Conservation (phyloP, 2,797 vertebrate species). For the Rhynchonycteris naso region DNA sequence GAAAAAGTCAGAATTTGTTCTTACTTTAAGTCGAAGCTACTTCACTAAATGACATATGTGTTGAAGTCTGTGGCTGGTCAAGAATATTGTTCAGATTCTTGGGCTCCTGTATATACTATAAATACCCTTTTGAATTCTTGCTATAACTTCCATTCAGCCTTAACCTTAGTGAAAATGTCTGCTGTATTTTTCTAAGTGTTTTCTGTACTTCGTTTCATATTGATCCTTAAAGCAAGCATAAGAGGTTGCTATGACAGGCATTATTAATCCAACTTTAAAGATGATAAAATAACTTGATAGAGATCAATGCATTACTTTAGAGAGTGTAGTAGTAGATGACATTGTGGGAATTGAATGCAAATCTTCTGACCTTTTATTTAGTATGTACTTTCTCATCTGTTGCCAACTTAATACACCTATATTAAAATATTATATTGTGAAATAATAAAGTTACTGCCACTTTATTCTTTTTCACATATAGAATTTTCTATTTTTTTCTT, state of each 20-base stretch:
- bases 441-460: background rate
- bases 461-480: background rate
- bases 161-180: slow-evolving; percentile 19
- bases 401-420: background rate
- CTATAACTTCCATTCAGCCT: background rate
- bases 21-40: background rate
- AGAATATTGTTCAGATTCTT: background rate
- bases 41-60: background rate
- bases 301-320: background rate
- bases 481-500: background rate
- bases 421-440: background rate
- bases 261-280: slow-evolving; percentile 43
- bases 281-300: slow-evolving; percentile 1
- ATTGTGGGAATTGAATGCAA: background rate
- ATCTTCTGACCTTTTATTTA: background rate
- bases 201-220: background rate
- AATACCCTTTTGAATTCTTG: background rate
- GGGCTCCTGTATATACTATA: accelerated
- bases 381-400: background rate
- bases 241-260: background rate
- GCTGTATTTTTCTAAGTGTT: background rate
- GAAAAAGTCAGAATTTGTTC: background rate
- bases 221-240: slow-evolving; percentile 11
- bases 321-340: background rate
- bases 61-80: background rate